These are phyloP conservation scores for Chrysina gloriosa DNA, from an alignment of 2,888 invertebrate species.

Conservation along the genomic window DNA sequence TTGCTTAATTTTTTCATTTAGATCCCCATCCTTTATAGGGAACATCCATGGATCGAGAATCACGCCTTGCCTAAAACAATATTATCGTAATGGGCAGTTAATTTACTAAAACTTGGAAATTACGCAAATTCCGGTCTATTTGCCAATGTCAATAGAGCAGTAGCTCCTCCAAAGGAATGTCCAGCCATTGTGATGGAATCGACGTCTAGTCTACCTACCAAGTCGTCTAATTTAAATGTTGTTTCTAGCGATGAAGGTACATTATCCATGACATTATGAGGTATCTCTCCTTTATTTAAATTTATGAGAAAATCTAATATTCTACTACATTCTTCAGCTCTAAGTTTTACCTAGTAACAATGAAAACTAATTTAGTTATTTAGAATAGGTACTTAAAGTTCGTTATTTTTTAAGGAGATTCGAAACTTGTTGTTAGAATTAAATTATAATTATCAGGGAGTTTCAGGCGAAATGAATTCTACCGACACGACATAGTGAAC, in stretches of 20 bases:
- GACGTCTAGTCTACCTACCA: conserved; percentile 64
- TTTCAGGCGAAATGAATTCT: too few species aligned
- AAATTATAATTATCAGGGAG: too few species aligned
- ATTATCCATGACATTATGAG: conserved; percentile 65
- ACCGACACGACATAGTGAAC: too few species aligned
- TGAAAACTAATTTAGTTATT: conserved; percentile 10
- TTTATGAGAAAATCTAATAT: conserved; percentile 66
- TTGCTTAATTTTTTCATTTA: conserved; percentile 63
- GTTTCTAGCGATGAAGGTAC: conserved; percentile 49
- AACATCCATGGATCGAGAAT: conserved; percentile 74
- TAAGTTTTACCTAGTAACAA: conserved; percentile 63
- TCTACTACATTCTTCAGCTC: conserved; percentile 67
- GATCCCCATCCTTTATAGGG: conserved; percentile 66
- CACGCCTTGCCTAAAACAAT: conserved; percentile 64
- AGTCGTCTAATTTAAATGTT: conserved; percentile 58
- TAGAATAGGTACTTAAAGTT: too few species aligned
- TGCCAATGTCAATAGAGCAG: conserved; percentile 69
- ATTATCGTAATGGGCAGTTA: neutral
- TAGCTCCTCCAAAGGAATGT: conserved; percentile 76
- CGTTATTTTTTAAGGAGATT: too few species aligned
- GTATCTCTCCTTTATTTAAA: conserved; percentile 66
- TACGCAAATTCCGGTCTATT: conserved; percentile 69
- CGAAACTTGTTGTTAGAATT: too few species aligned
- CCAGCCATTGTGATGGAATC: conserved; percentile 68
- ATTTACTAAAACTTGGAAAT: conserved; percentile 38